These are phyloP conservation scores for Theocolax elegans DNA, from an alignment of 1,140 invertebrate genomes.

Conservation along the genomic window DNA sequence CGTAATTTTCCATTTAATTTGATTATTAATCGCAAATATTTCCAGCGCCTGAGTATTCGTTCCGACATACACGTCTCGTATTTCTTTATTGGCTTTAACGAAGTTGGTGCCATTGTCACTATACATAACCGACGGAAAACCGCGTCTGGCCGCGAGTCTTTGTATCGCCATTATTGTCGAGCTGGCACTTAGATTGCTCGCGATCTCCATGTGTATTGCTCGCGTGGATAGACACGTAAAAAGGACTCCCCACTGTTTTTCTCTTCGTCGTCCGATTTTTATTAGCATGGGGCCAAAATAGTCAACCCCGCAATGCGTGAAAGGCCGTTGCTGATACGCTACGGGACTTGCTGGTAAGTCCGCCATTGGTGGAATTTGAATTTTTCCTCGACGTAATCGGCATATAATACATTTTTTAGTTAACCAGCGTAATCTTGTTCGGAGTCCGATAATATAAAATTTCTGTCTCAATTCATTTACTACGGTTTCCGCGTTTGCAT, in stretches of 20 bases:
- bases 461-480: too few species aligned
- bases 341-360: constrained; percentile 27
- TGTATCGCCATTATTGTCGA: constrained; percentile 46
- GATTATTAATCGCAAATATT: neutral
- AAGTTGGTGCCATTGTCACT: constrained; percentile 54
- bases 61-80: neutral
- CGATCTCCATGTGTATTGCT: constrained; percentile 51
- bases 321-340: constrained; percentile 41
- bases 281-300: constrained; percentile 52
- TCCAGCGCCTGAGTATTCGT: neutral
- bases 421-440: too few species aligned
- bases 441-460: too few species aligned
- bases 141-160: constrained; percentile 46
- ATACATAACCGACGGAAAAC: constrained; percentile 29
- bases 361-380: constrained; percentile 1
- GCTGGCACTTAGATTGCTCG: constrained; percentile 38
- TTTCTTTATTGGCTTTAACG: neutral
- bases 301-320: constrained; percentile 51
- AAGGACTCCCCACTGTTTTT: constrained; percentile 56
- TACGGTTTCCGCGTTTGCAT: too few species aligned
- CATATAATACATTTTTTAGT: neutral
- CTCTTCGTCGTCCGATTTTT: constrained; percentile 42
- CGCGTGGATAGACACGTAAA: constrained; percentile 47
- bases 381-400: neutral
- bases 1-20: neutral